These are phyloP conservation scores for Monomorium pharaonis DNA, from an alignment of 1,140 invertebrate species.

Conservation along the genomic window DNA sequence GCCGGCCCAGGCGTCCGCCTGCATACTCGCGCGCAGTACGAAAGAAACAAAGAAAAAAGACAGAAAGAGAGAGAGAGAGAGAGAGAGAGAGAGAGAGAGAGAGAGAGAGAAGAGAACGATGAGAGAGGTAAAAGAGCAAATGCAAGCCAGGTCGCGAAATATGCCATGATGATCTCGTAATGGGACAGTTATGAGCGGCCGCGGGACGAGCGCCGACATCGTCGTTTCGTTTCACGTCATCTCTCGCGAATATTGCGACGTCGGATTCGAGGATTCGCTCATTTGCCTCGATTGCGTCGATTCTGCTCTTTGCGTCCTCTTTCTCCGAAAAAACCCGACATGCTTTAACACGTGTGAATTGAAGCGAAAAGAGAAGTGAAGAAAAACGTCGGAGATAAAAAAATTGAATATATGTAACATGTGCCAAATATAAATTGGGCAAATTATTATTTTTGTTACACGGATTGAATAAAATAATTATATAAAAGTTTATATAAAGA, in stretches of 20 bases:
- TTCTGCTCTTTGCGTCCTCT: not conserved
- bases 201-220: conserved; percentile 32
- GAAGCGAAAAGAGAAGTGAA: not conserved
- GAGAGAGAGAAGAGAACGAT: conserved; percentile 30
- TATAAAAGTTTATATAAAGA: not conserved
- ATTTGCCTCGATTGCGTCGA: conserved; percentile 24
- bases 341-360: not conserved
- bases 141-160: not conserved
- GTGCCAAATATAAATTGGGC: not conserved
- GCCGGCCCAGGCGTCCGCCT: conserved; percentile 74
- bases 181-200: conserved; percentile 47
- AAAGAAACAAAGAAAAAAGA: not conserved
- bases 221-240: conserved; percentile 33
- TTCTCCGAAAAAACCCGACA: not conserved
- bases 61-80: conserved; percentile 40
- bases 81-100: not conserved
- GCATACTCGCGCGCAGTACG: conserved; percentile 68
- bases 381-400: not conserved
- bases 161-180: conserved; percentile 41
- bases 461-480: not conserved
- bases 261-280: conserved; percentile 25
- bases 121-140: not conserved
- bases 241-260: conserved; percentile 25
- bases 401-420: not conserved
- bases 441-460: not conserved